These are phyloP conservation scores for Oscheius sp. DNA, from an alignment of 2,888 invertebrate genomes.

Conservation along the genomic window DNA sequence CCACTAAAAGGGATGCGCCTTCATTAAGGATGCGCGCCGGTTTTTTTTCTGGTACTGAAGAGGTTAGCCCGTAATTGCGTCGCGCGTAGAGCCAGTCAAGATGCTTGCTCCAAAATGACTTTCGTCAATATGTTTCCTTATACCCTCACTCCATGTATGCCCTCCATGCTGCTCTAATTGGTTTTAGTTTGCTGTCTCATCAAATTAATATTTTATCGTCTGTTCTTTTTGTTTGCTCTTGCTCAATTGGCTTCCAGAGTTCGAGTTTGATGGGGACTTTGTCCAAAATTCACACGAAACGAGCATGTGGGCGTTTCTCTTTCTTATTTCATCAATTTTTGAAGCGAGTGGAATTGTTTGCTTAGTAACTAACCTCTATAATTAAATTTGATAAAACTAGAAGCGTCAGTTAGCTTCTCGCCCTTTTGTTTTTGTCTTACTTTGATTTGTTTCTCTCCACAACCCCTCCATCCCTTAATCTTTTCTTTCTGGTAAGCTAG, in stretches of 20 bases:
- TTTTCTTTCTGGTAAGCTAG: neutral
- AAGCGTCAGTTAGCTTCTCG: too few species aligned
- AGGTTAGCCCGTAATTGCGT: slow-evolving; percentile 9
- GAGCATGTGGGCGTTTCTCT: neutral
- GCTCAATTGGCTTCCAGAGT: neutral
- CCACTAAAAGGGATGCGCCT: neutral
- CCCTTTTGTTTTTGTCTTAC: too few species aligned
- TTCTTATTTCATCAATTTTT: too few species aligned
- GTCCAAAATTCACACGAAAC: neutral
- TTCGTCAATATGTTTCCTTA: neutral
- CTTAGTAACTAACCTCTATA: too few species aligned
- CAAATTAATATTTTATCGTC: neutral
- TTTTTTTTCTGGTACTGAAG: neutral
- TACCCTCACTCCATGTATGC: neutral
- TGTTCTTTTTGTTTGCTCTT: neutral
- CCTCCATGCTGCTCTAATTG: neutral
- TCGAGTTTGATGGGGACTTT: neutral
- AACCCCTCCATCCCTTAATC: neutral
- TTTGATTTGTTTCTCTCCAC: too few species aligned
- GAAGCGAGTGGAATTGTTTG: too few species aligned
- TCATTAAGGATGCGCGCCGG: slow-evolving; percentile 8
- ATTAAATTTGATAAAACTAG: too few species aligned
- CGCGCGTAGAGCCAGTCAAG: slow-evolving; percentile 17
- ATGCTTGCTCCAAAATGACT: slow-evolving; percentile 4
- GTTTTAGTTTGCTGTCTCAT: neutral